Base-by-base conservation (phyloP, 2,113 vertebrate genomes). In the Fregetta grallaria region DNA sequence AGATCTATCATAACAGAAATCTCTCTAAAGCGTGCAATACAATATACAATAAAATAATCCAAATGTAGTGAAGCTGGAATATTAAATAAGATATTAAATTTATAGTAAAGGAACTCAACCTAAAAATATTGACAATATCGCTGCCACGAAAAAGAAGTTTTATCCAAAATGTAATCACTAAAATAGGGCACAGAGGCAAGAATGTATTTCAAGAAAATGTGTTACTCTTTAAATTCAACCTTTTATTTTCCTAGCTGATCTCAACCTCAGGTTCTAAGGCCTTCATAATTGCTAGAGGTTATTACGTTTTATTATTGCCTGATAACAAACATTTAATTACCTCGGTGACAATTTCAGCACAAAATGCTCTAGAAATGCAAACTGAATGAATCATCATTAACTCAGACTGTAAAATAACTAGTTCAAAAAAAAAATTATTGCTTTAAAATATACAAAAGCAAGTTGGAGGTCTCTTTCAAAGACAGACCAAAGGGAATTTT, bases 321-420 rank as follows among this genome's bases (percentile, higher is more conserved):
- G 55, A 74, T 89, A 86, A 65, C 49, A 86, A 94, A 92, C 32
- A 82, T 77, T 82, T 94, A 62, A 89, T 92, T 92, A 70, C 56
- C 36, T 81, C 70, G 50, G 49, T 92, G 81, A 83, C 49, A 86
- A 59, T 70, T 82, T 86, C 61, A 74, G 45, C 67, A 71, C 45
- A 75, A 83, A 82, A 86, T 52, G 61, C 75, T 89, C 61, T 63
- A 68, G 80, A 86, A 92, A 86, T 25, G 62, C 61, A 83, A 86
- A 61, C 40, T 42, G 59, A 78, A 86, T 86, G 71, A 92, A 89
- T 89, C 92, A 81, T 40, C 34, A 36, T 82, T 94, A 92, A 75
- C 55, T 78, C 55, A 74, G 85, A 74, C 27, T 50, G n/a, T 44
- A 92, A 90, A 74, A 68, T 78, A 86, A 79, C 50, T 50, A 59